Evolutionary conservation across 1,140 invertebrate species (phyloP), one percentile per base, ranked within the genome.

Genomic region (Cotesia typhae): DNA sequence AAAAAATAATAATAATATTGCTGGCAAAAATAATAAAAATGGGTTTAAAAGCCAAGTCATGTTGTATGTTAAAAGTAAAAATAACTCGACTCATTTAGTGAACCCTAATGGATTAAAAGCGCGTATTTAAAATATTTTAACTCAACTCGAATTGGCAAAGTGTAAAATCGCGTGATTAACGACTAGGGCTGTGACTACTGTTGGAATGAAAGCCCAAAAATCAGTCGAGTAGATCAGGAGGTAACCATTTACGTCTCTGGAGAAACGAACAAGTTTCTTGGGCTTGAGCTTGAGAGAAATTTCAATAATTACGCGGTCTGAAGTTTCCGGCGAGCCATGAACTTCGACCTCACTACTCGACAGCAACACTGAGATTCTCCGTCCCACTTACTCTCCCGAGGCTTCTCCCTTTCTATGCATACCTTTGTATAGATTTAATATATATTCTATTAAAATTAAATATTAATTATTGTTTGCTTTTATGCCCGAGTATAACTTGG

Each of bases 251-350:
- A 72, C 70, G 63, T 67, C 64, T 17, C 53, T 55, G 63, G 57
- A 72, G 77, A 66, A 51, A 67, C 57, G 68, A 57, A 61, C 63
- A 69, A 75, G 74, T 76, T 75, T 74, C 64, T 70, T 73, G 73
- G 41, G 74, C 74, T 70, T 73, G 73, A 5, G 74, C 74, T 67
- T 70, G 61, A 76, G 74, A 72, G 77, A 78, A 79, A 79, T 80
- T 80, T 78, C 75, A 80, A 79, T 80, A 79, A 80, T 79, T 80
- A 75, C 75, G 60, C 70, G 72, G 74, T 76, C 74, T 73, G 72
- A 70, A 74, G 77, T 77, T 78, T 69, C 61, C 74, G 76, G 74
- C 68, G 74, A 70, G 70, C 75, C 73, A 72, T 73, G 70, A 77
- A 77, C 75, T 78, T 73, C 74, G 74, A 75, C 75, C 73, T 76